Evolutionary conservation across 2,113 vertebrate species (phyloP), one percentile per base, ranked within the genome.

Genomic region (Glaucidium brasilianum): DNA sequence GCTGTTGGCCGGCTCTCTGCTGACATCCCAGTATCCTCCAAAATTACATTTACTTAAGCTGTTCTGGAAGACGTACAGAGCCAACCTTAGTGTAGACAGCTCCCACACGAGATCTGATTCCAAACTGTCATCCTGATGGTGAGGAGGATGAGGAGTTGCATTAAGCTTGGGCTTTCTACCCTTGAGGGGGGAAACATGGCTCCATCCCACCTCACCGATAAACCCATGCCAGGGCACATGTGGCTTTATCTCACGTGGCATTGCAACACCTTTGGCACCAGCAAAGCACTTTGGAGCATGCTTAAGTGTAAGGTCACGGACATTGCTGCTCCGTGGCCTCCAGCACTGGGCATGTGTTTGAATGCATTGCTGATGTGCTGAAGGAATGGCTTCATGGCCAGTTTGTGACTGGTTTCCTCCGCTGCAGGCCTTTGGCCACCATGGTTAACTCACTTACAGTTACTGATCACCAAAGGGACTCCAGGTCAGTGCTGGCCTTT

Each of bases 301-400:
- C 22, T 60, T 59, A 27, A 50, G 17, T 63, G 19, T 37, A 78
- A 67, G 5, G 5, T 39, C 25, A 53, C 1, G 3, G 26, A 22
- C 0, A 0, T 20, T 67, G 23, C 21, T 63, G 34, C 9, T 20
- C 3, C 2, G 0, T 43, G 45, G 15, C 13, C 41, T 14, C 29
- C n/a, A 73, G 8, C 9, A 39, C 1, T 15, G 10, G 15, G 25
- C 27, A 35, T 13, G 10, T 6, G 12, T 55, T 55, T 89, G 63
- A 68, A n/a, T 19, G 30, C 21, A 12, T 45, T 58, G 71, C 18
- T 78, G 13, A 26, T 22, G 37, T 25, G 37, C 14, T 35, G 32
- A 59, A 39, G 29, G 27, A 12, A 11, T 56, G 47, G 19, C 7
- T 63, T 72, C 4, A 1, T 6, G 43, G 34, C 15, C 19, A n/a